Percentiles rank a stretch among this genome's conserved stretches.
Conservation (phyloP, 2,888 invertebrate genomes). For the Clitarchus hookeri region DNA sequence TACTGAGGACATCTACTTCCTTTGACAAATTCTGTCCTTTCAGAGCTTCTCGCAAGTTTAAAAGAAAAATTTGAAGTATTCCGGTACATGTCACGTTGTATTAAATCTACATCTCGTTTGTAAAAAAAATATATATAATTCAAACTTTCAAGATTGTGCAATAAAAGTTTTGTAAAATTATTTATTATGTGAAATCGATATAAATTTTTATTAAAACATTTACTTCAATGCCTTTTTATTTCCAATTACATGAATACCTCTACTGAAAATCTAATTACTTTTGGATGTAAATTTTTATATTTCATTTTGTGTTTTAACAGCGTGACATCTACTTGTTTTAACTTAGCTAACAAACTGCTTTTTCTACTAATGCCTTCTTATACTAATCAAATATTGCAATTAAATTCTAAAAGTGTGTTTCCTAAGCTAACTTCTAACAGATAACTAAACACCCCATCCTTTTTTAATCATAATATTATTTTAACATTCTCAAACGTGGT, state of each 20-base stretch:
- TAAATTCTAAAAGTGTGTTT: too few species aligned
- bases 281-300: background rate
- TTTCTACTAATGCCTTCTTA: background rate
- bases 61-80: slow-evolving; percentile 20
- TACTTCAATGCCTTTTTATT: background rate
- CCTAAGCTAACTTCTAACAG: background rate
- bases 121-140: background rate
- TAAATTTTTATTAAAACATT: slow-evolving; percentile 20
- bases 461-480: background rate
- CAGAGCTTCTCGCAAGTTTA: slow-evolving; percentile 6
- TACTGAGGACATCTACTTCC: background rate
- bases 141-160: slow-evolving; percentile 17
- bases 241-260: background rate
- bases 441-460: background rate
- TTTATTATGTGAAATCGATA: slow-evolving; percentile 21
- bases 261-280: background rate
- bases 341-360: slow-evolving; percentile 1
- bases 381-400: background rate
- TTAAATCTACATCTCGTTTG: background rate
- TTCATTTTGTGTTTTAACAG: slow-evolving; percentile 28
- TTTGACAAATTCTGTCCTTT: slow-evolving; percentile 27
- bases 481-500: background rate
- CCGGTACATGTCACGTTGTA: slow-evolving; percentile 40
- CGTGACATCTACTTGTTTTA: slow-evolving; percentile 38
- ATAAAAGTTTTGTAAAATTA: background rate